phyloP scores from a whole-genome alignment of 2,797 vertebrate genomes.

The Pteropus rufus region DNA sequence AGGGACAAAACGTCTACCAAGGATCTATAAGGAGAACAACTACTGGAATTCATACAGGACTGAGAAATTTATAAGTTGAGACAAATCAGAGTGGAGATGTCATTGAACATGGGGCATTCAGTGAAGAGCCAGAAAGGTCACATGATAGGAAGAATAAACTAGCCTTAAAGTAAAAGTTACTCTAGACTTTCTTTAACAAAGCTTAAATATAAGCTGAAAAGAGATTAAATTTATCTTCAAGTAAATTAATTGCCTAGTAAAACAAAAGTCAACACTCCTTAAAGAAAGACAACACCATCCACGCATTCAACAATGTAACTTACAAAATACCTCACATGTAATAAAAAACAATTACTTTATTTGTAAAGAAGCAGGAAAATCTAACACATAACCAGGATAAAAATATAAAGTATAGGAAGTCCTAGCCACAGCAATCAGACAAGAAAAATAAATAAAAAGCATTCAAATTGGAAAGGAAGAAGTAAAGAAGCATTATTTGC shows the following conservation, averaged over 20 bases:
- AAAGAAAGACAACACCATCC: background rate
- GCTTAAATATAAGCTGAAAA: background rate
- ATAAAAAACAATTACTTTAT: background rate
- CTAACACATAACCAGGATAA: background rate
- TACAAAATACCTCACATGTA: background rate
- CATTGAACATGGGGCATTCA: background rate
- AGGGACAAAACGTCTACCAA: background rate
- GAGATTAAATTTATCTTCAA: background rate
- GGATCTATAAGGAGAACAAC: background rate
- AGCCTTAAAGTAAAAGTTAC: background rate
- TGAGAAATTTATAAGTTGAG: background rate
- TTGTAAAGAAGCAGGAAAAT: background rate
- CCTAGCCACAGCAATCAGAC: background rate
- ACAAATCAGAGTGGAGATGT: background rate
- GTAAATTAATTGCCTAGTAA: background rate
- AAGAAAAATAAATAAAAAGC: background rate
- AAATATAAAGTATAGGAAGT: background rate
- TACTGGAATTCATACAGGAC: background rate
- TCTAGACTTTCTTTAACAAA: background rate
- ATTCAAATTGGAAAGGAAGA: background rate
- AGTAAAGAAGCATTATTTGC: background rate
- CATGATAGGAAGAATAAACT: background rate
- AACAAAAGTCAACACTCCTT: background rate
- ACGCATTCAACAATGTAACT: background rate
- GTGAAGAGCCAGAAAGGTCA: background rate